Evolutionary conservation across 2,797 vertebrate genomes (phyloP).

Genomic region (Sardinella longiceps): DNA sequence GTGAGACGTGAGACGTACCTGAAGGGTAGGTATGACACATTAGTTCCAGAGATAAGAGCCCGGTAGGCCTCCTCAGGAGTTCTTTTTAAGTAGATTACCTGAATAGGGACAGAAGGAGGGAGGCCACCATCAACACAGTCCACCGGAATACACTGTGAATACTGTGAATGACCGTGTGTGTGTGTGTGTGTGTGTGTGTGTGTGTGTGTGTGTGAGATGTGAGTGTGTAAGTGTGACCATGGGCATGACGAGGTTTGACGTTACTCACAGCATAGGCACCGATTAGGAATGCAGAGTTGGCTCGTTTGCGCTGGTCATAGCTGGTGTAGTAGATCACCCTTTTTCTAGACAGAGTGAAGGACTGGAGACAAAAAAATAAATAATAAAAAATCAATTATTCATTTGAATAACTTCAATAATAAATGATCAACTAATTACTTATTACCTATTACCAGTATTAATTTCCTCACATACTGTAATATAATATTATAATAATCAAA

Average conservation of each 20-base stretch:
- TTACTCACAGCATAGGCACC: constrained; percentile 86
- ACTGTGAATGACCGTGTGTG: not conserved
- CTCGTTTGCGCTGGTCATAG: constrained; percentile 87
- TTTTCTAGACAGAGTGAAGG: constrained; percentile 87
- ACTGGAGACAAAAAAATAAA: constrained; percentile 67
- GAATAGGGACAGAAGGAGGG: constrained; percentile 38
- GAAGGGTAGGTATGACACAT: constrained; percentile 84
- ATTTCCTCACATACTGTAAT: no score
- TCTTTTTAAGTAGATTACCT: constrained; percentile 92
- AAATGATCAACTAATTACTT: no score
- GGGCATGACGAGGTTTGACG: not conserved
- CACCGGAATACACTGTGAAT: not conserved
- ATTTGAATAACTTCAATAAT: not conserved
- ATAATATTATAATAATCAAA: not conserved
- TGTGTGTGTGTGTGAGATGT: not conserved
- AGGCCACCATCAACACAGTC: constrained; percentile 27
- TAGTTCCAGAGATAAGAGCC: constrained; percentile 83
- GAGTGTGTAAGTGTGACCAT: not conserved
- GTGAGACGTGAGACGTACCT: constrained; percentile 72
- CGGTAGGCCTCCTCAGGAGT: constrained; percentile 88
- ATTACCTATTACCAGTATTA: no score
- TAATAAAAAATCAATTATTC: not conserved
- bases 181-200: no score
- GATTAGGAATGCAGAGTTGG: constrained; percentile 90
- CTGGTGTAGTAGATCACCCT: constrained; percentile 88